Evolutionary conservation across 2,888 invertebrate species (phyloP).

Genomic region (Acholoe squamosa): DNA sequence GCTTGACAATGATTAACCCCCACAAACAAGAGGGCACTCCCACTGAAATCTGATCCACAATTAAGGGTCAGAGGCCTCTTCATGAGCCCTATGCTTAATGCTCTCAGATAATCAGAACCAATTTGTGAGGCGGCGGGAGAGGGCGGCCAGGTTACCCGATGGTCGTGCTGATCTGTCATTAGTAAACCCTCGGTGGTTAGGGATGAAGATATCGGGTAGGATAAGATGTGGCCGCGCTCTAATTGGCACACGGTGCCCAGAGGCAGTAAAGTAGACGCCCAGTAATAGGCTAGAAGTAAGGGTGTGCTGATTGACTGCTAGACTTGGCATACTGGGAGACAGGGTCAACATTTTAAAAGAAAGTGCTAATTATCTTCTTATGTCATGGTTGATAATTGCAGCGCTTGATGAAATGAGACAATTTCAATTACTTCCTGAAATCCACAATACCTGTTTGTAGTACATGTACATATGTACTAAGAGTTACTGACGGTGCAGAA

Average conservation of each 20-base stretch:
- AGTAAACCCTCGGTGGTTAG: constrained; percentile 45
- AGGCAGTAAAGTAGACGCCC: neutral
- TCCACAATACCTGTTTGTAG: too few species aligned
- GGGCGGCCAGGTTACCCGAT: constrained; percentile 5
- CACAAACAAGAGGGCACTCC: constrained; percentile 48
- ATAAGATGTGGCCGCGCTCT: constrained; percentile 31
- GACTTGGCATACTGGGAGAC: neutral
- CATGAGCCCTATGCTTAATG: constrained; percentile 10
- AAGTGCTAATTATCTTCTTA: too few species aligned
- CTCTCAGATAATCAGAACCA: constrained; percentile 54
- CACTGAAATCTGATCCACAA: constrained; percentile 50
- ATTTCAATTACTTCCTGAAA: too few species aligned
- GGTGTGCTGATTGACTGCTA: neutral
- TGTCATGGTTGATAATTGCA: too few species aligned
- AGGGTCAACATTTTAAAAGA: too few species aligned
- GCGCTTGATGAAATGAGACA: too few species aligned
- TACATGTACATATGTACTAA: too few species aligned
- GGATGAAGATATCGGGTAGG: constrained; percentile 52
- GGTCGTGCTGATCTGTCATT: constrained; percentile 52
- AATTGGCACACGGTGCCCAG: constrained; percentile 27
- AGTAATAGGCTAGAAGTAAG: neutral
- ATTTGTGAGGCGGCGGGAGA: neutral
- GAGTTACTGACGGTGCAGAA: too few species aligned
- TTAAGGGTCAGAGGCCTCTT: constrained; percentile 50
- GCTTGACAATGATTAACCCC: constrained; percentile 46